phyloP scores from a whole-genome alignment of 2,888 invertebrate species.

The Epistrophe grossulariae region DNA sequence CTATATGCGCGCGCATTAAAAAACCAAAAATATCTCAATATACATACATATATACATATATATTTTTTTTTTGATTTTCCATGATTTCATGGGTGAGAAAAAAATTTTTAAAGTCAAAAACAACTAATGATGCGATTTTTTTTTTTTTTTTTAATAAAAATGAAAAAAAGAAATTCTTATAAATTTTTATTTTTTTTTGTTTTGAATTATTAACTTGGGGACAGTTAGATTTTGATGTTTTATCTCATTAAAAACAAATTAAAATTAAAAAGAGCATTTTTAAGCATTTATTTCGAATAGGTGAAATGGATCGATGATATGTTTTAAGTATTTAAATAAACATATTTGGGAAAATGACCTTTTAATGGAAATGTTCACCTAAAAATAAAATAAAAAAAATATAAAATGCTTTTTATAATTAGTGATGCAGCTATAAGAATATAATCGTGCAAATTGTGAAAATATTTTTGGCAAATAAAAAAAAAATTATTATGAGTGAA shows the following conservation, averaged over 20 bases:
- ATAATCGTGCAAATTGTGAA: background rate
- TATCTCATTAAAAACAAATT: slow-evolving; percentile 4
- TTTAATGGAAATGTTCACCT: background rate
- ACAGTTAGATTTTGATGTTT: background rate
- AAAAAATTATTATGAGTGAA: background rate
- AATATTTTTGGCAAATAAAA: background rate
- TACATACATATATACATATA: too few species aligned
- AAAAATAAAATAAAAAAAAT: background rate
- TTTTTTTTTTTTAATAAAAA: slow-evolving; percentile 6
- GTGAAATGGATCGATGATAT: background rate
- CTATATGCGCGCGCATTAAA: slow-evolving; percentile 81
- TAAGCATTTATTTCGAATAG: background rate
- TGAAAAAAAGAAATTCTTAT: slow-evolving; percentile 17
- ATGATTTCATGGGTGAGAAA: slow-evolving; percentile 48
- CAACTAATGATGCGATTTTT: slow-evolving; percentile 25
- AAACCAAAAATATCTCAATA: slow-evolving; percentile 67
- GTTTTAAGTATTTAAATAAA: background rate
- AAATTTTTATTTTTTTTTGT: background rate
- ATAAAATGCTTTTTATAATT: background rate
- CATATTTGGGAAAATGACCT: too few species aligned
- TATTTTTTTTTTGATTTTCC: slow-evolving; percentile 33
- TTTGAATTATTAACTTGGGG: background rate
- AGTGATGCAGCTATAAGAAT: background rate
- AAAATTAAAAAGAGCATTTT: background rate
- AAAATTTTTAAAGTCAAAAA: slow-evolving; percentile 41